Evolutionary conservation across 2,888 invertebrate species (phyloP).

Genomic region (Galeopsomyia nigrocyanea): DNA sequence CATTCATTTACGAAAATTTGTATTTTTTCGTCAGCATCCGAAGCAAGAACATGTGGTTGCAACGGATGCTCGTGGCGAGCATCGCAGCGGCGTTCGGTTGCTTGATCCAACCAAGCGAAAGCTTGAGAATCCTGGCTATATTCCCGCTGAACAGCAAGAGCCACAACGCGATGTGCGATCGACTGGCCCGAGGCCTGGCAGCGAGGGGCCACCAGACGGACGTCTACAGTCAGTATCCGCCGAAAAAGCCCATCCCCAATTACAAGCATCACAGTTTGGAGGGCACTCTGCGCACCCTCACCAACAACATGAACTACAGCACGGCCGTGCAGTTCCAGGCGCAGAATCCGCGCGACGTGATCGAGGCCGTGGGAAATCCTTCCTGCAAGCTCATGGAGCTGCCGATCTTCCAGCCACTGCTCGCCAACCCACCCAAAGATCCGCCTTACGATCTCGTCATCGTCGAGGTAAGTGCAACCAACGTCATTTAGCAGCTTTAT

Average conservation of each 20-base stretch:
- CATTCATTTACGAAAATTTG: too few relatives aligned
- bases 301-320: constrained; percentile 58
- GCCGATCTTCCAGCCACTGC: constrained; percentile 45
- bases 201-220: constrained; percentile 70
- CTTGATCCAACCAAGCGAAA: neutral
- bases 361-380: constrained; percentile 56
- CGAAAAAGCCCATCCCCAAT: constrained; percentile 55
- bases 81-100: neutral
- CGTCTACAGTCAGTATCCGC: constrained; percentile 59
- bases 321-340: constrained; percentile 68
- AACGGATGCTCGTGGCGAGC: too few relatives aligned
- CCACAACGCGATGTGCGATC: constrained; percentile 69
- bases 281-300: constrained; percentile 46
- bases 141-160: constrained; percentile 70
- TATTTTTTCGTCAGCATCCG: too few relatives aligned
- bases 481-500: constrained; percentile 20
- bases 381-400: constrained; percentile 47
- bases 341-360: constrained; percentile 69
- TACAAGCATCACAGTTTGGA: constrained; percentile 56
- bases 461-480: constrained; percentile 26
- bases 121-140: constrained; percentile 68
- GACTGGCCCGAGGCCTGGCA: constrained; percentile 68
- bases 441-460: too few relatives aligned
- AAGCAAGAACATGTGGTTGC: too few relatives aligned
- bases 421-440: constrained; percentile 46